Conservation (phyloP, 2,797 vertebrate species). For the Spondyliosoma cantharus region DNA sequence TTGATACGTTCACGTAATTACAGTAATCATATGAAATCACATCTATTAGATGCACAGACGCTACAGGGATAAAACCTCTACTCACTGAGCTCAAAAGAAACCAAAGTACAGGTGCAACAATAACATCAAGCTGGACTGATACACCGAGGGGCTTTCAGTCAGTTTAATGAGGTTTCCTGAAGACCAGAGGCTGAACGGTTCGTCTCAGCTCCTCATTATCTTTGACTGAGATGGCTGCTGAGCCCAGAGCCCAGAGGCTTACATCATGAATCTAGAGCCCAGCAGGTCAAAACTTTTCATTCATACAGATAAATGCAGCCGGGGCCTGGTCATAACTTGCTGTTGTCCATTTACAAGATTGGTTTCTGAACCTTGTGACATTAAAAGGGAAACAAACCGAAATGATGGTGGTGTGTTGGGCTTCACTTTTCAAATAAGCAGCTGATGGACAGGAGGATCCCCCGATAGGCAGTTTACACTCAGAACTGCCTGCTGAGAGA, state of each 20-base stretch:
- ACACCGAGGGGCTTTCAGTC: slow-evolving; percentile 12
- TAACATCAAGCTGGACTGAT: slow-evolving; percentile 10
- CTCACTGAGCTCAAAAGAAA: neutral
- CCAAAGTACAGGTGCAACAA: neutral
- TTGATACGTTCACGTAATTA: slow-evolving; percentile 16
- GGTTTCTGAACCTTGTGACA: neutral
- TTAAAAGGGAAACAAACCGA: slow-evolving; percentile 2
- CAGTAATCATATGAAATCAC: slow-evolving; percentile 1
- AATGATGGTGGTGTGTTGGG: neutral
- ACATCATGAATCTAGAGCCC: slow-evolving; percentile 7
- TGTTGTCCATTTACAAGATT: neutral
- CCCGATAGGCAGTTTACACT: neutral
- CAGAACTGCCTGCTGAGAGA: neutral
- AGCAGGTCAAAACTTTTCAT: slow-evolving; percentile 4
- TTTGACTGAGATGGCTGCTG: slow-evolving; percentile 25
- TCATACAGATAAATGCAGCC: neutral
- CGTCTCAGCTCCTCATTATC: slow-evolving; percentile 19
- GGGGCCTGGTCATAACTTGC: neutral
- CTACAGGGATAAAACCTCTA: neutral
- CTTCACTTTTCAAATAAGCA: neutral
- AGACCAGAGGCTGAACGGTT: slow-evolving; percentile 8
- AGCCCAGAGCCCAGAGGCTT: slow-evolving; percentile 6
- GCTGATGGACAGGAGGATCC: slow-evolving; percentile 10
- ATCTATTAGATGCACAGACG: slow-evolving; percentile 13
- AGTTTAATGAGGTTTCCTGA: slow-evolving; percentile 6